Percentiles rank a stretch among this genome's conserved stretches.
Evolutionary conservation across 2,797 vertebrate species (phyloP).

Genomic region (Myotis daubentonii): DNA sequence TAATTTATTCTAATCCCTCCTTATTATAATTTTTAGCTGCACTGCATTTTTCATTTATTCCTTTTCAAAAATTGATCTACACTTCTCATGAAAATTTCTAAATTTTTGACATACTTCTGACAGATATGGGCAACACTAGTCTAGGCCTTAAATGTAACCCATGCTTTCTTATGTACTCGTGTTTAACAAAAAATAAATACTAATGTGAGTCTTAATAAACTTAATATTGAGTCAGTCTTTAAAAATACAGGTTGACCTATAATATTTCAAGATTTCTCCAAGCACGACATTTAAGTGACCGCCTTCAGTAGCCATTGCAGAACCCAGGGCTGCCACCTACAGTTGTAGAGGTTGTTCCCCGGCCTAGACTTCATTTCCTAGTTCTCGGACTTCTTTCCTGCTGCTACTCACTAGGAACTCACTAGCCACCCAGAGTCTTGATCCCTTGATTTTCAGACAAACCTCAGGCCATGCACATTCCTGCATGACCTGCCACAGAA

Average conservation of each 20-base stretch:
- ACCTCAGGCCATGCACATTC: not conserved
- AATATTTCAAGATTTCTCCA: not conserved
- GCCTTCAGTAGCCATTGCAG: not conserved
- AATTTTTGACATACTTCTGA: not conserved
- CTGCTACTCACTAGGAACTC: not conserved
- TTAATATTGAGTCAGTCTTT: not conserved
- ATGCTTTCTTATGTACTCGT: not conserved
- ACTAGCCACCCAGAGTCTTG: not conserved
- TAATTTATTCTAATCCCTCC: not conserved
- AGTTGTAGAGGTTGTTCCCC: not conserved
- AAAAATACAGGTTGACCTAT: not conserved
- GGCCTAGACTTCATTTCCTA: not conserved
- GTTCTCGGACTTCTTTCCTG: not conserved
- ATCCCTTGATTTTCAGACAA: not conserved
- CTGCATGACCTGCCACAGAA: not conserved
- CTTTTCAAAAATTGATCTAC: not conserved
- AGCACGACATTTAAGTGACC: not conserved
- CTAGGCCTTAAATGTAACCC: not conserved
- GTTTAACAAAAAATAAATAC: not conserved
- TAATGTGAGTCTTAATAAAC: not conserved
- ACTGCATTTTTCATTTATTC: not conserved
- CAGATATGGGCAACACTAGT: not conserved
- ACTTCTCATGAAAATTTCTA: not conserved
- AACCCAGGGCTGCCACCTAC: not conserved
- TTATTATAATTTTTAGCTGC: conserved; percentile 2